Conservation (phyloP, 2,888 invertebrate genomes). For the Apamea monoglypha region DNA sequence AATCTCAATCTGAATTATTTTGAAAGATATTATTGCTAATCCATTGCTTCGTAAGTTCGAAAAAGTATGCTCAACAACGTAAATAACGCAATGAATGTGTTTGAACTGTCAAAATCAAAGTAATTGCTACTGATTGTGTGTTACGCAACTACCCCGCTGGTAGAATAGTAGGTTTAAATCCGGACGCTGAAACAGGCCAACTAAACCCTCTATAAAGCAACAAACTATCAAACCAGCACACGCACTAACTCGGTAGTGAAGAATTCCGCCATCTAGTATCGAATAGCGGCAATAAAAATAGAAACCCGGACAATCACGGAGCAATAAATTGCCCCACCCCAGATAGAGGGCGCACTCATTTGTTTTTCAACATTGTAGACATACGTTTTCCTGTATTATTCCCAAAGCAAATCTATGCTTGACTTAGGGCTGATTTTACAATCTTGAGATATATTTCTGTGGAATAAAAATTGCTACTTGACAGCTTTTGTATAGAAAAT, state of each 20-base stretch:
- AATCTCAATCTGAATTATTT: too few relatives aligned
- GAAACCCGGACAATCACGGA: conserved; percentile 29
- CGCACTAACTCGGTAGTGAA: conserved; percentile 11
- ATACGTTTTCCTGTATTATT: neutral
- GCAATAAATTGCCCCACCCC: conserved; percentile 49
- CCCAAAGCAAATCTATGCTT: neutral
- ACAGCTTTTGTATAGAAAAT: neutral
- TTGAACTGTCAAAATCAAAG: too few relatives aligned
- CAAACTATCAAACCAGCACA: neutral
- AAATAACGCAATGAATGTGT: too few relatives aligned
- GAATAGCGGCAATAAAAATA: conserved; percentile 75
- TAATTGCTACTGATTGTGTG: too few relatives aligned
- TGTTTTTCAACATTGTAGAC: neutral
- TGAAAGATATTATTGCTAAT: too few relatives aligned
- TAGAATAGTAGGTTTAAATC: neutral
- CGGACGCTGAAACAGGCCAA: neutral
- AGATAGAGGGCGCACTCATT: conserved; percentile 63
- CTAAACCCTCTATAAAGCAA: neutral
- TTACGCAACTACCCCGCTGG: too few relatives aligned
- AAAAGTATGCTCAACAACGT: too few relatives aligned
- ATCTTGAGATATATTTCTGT: neutral
- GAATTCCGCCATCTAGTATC: conserved; percentile 75
- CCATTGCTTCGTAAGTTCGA: too few relatives aligned
- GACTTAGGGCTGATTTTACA: too few relatives aligned
- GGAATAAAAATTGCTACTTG: neutral